A percentile compares a stretch with the other conserved stretches of the same genome.
Evolutionary conservation across 2,113 vertebrate genomes (phyloP).

Genomic region (Orthonyx spaldingii): DNA sequence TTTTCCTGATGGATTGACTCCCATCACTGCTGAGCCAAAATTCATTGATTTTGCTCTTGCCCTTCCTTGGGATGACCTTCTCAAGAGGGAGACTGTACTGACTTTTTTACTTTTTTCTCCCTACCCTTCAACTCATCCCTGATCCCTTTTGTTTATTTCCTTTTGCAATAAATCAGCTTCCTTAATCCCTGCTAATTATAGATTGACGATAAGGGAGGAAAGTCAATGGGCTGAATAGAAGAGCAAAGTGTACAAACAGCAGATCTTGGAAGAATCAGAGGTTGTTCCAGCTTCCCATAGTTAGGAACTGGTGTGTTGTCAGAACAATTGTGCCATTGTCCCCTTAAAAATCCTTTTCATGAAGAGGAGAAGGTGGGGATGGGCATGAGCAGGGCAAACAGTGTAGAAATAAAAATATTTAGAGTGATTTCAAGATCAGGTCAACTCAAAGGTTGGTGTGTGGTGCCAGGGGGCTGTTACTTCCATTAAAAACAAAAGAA

Average conservation of each 20-base stretch:
- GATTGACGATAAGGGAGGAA: slow-evolving; percentile 12
- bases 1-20: slow-evolving; percentile 62
- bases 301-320: background rate
- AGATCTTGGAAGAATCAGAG: background rate
- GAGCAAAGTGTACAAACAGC: background rate
- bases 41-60: slow-evolving; percentile 41
- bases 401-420: background rate
- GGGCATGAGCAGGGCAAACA: background rate
- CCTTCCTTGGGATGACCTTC: slow-evolving; percentile 37
- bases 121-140: background rate
- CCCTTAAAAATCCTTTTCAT: background rate
- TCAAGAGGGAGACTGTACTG: background rate
- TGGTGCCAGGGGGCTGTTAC: background rate
- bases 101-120: background rate
- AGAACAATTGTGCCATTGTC: background rate
- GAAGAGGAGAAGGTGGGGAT: background rate
- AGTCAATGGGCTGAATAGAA: background rate
- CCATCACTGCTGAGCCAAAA: background rate
- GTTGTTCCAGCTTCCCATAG: background rate
- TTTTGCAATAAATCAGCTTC: background rate
- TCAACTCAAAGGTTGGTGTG: background rate
- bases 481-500: background rate
- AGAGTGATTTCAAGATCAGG: background rate
- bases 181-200: slow-evolving; percentile 28
- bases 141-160: background rate